phyloP scores from a whole-genome alignment of 2,113 vertebrate genomes.

The Nibea albiflora region DNA sequence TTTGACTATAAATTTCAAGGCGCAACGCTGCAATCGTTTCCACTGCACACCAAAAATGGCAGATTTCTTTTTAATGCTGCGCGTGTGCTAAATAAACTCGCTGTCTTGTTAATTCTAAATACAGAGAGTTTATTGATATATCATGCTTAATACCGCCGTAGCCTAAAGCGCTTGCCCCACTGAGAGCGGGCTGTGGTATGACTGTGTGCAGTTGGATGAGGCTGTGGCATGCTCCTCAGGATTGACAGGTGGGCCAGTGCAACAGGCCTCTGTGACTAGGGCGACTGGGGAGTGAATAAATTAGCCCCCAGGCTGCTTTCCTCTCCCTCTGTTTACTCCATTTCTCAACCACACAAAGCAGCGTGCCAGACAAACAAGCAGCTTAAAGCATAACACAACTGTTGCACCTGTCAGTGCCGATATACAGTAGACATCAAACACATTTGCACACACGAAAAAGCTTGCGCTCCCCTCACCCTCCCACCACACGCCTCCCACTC shows the following conservation, averaged over 20 bases:
- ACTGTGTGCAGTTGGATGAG: conserved; percentile 47
- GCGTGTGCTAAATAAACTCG: conserved; percentile 17
- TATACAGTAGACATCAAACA: conserved; percentile 71
- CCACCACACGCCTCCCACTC: conserved; percentile 21
- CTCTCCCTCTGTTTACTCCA: conserved; percentile 80
- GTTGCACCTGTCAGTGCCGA: conserved; percentile 80
- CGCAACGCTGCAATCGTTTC: background rate
- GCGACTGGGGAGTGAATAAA: conserved; percentile 81
- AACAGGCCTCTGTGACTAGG: conserved; percentile 76
- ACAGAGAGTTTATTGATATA: conserved; percentile 62
- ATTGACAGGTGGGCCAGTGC: conserved; percentile 80
- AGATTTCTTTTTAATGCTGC: conserved; percentile 11
- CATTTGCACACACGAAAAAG: conserved; percentile 37
- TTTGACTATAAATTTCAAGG: conserved; percentile 31
- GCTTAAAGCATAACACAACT: conserved; percentile 80
- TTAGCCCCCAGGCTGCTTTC: conserved; percentile 81
- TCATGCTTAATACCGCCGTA: conserved; percentile 57
- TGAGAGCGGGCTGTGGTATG: conserved; percentile 45
- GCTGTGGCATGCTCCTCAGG: conserved; percentile 52
- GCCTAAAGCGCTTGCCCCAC: conserved; percentile 63
- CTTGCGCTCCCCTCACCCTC: conserved; percentile 24
- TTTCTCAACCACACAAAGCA: conserved; percentile 81
- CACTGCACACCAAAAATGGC: conserved; percentile 6
- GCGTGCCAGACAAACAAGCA: conserved; percentile 77
- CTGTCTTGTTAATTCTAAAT: conserved; percentile 65